Evolutionary conservation across 2,113 vertebrate species (phyloP), one percentile per base, ranked within the genome.

Genomic region (Hassar affinis): DNA sequence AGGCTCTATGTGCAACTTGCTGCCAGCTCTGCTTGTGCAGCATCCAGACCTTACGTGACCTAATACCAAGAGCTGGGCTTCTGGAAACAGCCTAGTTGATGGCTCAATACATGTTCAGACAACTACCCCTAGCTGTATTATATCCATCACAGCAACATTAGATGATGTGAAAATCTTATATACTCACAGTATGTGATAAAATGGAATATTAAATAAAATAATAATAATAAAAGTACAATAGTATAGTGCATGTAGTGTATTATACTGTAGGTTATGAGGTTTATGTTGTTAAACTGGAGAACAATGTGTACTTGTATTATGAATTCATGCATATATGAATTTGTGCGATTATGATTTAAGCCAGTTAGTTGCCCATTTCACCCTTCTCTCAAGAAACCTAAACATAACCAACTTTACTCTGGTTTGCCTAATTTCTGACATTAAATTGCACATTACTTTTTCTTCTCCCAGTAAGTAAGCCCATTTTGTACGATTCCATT

Each of bases 101-200:
- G 22, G 68, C 30, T 72, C 45, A 47, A 20, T 82, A 6, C 5
- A 25, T 81, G 33, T 45, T 25, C 9, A 64, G 30, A 45, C 20
- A 79, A 72, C 17, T 27, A 35, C 38, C 52, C 62, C 68, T 66
- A 59, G 54, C 51, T 66, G 45, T 18, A 62, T 27, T 84, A 54
- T 64, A 59, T 72, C 18, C 71, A 81, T 72, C 11, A 47, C 35
- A 61, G 69, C 84, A 80, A 80, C 80, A 80, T 69, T 80, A 45
- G n/a, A n/a, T n/a, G n/a, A n/a, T n/a, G n/a, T n/a, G n/a, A 49
- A 82, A 87, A 82, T 82, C 25, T 75, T 25, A 76, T 47, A 42
- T 27, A 61, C 45, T 15, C 30, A 17, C 78, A 47, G 27, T 49
- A 27, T 64, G 2, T 61, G 8, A 79, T n/a, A 27, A 35, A 62